These are phyloP conservation scores for Callosobruchus maculatus DNA, from an alignment of 2,888 invertebrate species.

Conservation along the genomic window DNA sequence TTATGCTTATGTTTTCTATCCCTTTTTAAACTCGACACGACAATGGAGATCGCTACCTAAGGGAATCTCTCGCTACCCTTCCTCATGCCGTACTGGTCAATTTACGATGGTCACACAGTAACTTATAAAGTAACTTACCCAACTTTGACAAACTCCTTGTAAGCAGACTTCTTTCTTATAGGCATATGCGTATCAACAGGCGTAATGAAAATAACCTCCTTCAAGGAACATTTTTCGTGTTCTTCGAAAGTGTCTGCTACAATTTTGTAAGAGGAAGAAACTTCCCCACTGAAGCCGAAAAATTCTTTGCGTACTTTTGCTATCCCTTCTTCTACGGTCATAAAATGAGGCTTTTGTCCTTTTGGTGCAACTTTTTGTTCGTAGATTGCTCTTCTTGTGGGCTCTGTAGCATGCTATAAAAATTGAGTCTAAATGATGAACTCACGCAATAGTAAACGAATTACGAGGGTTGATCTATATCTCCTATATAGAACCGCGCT, in stretches of 20 bases:
- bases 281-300: constrained; percentile 67
- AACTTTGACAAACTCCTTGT: constrained; percentile 55
- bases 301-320: constrained; percentile 57
- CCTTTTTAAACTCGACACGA: too few species aligned
- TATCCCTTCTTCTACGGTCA: constrained; percentile 60
- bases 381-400: constrained; percentile 58
- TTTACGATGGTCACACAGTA: too few species aligned
- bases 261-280: constrained; percentile 62
- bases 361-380: constrained; percentile 60
- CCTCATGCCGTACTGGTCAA: too few species aligned
- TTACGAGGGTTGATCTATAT: too few species aligned
- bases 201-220: constrained; percentile 58
- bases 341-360: constrained; percentile 56
- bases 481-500: too few species aligned
- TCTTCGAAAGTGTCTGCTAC: constrained; percentile 65
- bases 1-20: too few species aligned
- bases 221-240: constrained; percentile 67
- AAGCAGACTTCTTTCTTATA: constrained; percentile 54
- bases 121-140: too few species aligned
- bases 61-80: too few species aligned
- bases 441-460: too few species aligned
- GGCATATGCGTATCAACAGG: constrained; percentile 56
- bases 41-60: too few species aligned
- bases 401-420: constrained; percentile 59
- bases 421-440: neutral